Evolutionary conservation across 2,888 invertebrate genomes (phyloP).

Genomic region (Euclidia mi): DNA sequence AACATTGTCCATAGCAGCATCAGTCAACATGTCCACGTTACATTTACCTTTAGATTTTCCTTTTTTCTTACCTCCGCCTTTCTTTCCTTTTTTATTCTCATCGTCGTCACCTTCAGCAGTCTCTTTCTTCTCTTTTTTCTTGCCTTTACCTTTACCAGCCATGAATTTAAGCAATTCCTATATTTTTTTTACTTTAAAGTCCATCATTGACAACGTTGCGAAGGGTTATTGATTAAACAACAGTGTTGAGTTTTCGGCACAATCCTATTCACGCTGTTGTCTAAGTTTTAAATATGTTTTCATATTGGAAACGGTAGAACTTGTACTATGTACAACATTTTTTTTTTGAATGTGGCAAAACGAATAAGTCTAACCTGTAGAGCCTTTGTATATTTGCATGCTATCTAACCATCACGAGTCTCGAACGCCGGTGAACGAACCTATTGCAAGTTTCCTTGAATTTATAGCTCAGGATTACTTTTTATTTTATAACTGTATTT

Average conservation of each 20-base stretch:
- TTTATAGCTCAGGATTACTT: no score
- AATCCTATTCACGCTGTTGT: no score
- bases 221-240: slow-evolving; percentile 61
- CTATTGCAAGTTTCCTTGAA: no score
- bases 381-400: no score
- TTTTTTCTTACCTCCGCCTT: slow-evolving; percentile 88
- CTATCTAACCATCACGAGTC: no score
- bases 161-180: slow-evolving; percentile 47
- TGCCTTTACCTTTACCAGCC: slow-evolving; percentile 81
- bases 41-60: slow-evolving; percentile 91
- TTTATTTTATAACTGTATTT: no score
- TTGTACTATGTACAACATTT: no score
- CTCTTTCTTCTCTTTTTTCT: slow-evolving; percentile 89
- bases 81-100: slow-evolving; percentile 84
- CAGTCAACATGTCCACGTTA: slow-evolving; percentile 96
- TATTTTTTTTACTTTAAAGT: slow-evolving; percentile 20
- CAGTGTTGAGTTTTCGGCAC: background rate
- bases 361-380: no score
- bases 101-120: slow-evolving; percentile 82
- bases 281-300: no score
- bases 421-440: no score
- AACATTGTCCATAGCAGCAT: slow-evolving; percentile 98
- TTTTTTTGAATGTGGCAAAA: no score
- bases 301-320: no score
- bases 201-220: slow-evolving; percentile 32